Base-by-base conservation (phyloP, 2,888 invertebrate genomes). In the Eupithecia dodoneata region DNA sequence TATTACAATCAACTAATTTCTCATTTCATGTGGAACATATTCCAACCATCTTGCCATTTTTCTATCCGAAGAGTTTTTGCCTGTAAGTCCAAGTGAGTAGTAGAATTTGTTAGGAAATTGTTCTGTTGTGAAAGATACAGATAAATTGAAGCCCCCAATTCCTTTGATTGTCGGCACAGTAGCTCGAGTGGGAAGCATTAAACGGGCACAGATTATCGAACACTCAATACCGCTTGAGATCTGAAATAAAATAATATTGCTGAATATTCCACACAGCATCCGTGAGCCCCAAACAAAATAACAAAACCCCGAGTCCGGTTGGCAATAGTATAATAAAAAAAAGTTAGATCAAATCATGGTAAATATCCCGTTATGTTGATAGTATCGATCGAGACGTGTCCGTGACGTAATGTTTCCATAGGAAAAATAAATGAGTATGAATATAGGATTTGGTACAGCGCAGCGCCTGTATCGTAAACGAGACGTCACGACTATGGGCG, bases 181-280 rank as follows among this genome's bases (percentile, higher is more conserved):
- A 12, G 89, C 81, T 2, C 91, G 88, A 78, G 91, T 93, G 0
- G 94, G 94, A 79, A 94, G 80, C 42, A 84, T 59, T 55, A 94
- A 74, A 0, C 89, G 87, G 52, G 88, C 93, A 76, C 94, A 94
- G 3, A 88, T 83, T 42, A 94, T 93, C 3, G 89, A 92, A 59
- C 89, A 89, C 66, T 93, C 90, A 12, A 92, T 82, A 0, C 94
- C 94, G 4, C 92, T 92, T 75, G 92, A 92, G 82, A 94, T 80
- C 94, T 94, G 81, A 4, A 84, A 83, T 55, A 75, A 70, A 67
- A n/a, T n/a, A 55, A 52, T 52, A 2, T 15, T 52, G 15, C 0
- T 52, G 15, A 10, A 52, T 15, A 52, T 52, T 52, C 4, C 15
- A 52, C 52, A 15, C 15, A 15, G 13, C 52, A 15, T 15, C 52